Base-by-base conservation (phyloP, 2,113 vertebrate genomes). In the Perca schrenkii region DNA sequence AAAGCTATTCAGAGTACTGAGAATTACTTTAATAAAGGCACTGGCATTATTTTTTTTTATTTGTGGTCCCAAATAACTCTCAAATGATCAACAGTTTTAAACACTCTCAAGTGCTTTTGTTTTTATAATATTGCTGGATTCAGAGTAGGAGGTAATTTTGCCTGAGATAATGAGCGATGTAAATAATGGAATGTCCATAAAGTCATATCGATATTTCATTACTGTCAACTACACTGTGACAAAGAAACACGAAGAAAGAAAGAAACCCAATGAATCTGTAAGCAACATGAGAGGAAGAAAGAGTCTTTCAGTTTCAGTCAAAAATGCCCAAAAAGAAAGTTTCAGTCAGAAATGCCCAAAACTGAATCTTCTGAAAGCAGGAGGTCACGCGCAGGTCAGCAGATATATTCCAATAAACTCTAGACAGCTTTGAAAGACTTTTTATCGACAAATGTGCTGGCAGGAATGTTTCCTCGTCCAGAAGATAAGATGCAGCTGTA, bases 1-100 rank as follows among this genome's bases (percentile, higher is more conserved):
- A 14, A 82, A 70, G 13, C 70, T 40, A 52, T 25, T 56, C 25
- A n/a, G 19, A 49, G 47, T 15, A 4, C 21, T 62, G 31, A 61
- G 62, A 34, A 56, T 75, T 21, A 62, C 52, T 66, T 78, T 34
- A 78, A 74, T 31, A 66, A 28, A 57, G 14, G 14, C 22, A 58
- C 21, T 64, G 61, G 15, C 19, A 17, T 25, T 66, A 25, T 50
- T 77, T 75, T 56, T 8, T 22, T 64, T n/a, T n/a, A n/a, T n/a
- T 31, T 68, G 16, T 68, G 28, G 43, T 66, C 11, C n/a, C 13
- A 52, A 15, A 40, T 50, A 50, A 8, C 16, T 74, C 16, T 54
- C 15, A 8, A 36, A 40, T 6, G 12, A 66, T 47, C n/a, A 52
- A 21, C 47, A 4, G 28, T 68, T 34, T 36, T 2, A 61, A 57